phyloP scores from a whole-genome alignment of 2,888 invertebrate genomes.

The Spatulosminthurus flaviceps region DNA sequence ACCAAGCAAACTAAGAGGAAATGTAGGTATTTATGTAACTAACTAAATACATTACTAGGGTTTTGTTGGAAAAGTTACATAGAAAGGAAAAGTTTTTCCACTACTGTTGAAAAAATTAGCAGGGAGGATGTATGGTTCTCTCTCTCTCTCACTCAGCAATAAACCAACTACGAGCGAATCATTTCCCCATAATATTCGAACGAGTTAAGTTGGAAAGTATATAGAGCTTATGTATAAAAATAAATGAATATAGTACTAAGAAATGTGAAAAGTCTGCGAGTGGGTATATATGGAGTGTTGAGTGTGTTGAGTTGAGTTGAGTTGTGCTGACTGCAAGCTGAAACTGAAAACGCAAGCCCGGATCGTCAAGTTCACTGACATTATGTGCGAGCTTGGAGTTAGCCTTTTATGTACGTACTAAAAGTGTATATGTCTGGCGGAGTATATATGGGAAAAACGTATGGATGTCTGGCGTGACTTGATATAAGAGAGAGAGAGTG shows the following conservation, averaged over 20 bases:
- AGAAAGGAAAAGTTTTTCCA: neutral
- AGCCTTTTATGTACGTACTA: neutral
- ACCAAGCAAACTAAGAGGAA: too few species aligned
- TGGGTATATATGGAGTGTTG: too few species aligned
- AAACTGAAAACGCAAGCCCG: conserved; percentile 18
- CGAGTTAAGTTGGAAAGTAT: too few species aligned
- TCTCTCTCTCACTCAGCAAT: neutral
- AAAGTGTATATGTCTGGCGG: neutral
- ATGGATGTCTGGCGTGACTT: neutral
- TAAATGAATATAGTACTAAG: too few species aligned
- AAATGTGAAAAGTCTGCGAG: too few species aligned
- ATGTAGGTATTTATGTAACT: too few species aligned
- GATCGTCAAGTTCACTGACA: conserved; percentile 18
- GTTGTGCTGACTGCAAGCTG: neutral
- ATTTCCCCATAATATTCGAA: too few species aligned
- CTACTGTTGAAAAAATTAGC: neutral
- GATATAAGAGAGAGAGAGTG: neutral
- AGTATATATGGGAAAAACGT: neutral
- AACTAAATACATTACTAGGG: too few species aligned
- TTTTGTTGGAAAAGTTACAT: neutral
- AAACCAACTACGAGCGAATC: too few species aligned
- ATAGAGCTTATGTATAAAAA: too few species aligned
- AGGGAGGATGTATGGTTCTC: too few species aligned
- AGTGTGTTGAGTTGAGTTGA: too few species aligned
- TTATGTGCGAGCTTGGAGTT: neutral